Conservation (phyloP, 1,140 invertebrate genomes). For the Anagrus nilaparvatae region DNA sequence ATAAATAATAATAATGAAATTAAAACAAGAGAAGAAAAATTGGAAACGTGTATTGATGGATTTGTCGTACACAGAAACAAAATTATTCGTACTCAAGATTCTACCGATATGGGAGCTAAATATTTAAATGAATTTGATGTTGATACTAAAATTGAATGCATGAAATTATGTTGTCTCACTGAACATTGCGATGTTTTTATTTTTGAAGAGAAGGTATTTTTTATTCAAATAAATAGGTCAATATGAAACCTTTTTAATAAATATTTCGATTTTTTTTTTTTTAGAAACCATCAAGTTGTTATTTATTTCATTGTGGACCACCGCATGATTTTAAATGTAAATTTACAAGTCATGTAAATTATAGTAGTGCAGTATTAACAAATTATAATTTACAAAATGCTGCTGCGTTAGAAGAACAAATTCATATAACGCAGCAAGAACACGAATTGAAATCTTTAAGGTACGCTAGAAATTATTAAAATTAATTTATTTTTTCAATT, state of each 20-base stretch:
- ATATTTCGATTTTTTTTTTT: conserved; percentile 7
- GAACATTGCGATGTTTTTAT: conserved; percentile 82
- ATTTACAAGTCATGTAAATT: conserved; percentile 80
- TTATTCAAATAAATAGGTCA: not conserved
- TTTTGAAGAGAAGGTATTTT: conserved; percentile 87
- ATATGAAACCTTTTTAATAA: conserved; percentile 2
- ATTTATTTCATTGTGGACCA: conserved; percentile 83
- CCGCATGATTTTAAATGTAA: conserved; percentile 85
- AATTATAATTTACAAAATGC: conserved; percentile 45
- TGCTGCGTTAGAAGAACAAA: conserved; percentile 57
- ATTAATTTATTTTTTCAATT: no score
- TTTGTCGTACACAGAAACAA: conserved; percentile 80
- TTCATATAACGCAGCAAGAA: conserved; percentile 66
- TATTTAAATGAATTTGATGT: conserved; percentile 79
- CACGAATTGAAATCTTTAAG: conserved; percentile 67
- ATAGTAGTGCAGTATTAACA: conserved; percentile 76
- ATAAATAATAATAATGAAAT: no score
- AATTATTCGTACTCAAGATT: conserved; percentile 85
- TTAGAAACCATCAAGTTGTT: conserved; percentile 80
- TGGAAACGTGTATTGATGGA: conserved; percentile 54
- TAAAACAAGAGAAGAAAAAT: no score
- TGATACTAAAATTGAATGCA: conserved; percentile 66
- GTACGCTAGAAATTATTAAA: conserved; percentile 39
- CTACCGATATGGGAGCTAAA: conserved; percentile 73
- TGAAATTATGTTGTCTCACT: conserved; percentile 77